Evolutionary conservation across 2,797 vertebrate species (phyloP).

Genomic region (Pygocentrus nattereri): DNA sequence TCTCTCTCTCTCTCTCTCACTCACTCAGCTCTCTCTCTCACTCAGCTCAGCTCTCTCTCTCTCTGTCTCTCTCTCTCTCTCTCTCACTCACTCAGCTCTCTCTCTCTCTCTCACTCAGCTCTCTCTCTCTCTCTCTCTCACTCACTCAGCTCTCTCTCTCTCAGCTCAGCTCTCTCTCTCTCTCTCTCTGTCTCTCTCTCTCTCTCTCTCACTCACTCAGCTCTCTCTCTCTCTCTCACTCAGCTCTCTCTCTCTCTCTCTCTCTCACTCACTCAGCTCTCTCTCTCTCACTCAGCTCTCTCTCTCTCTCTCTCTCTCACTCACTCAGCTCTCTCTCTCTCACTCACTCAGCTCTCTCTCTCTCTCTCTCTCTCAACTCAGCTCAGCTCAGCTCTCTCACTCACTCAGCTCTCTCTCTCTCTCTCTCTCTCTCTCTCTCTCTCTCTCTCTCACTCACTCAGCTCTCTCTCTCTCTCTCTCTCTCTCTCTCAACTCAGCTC

Average conservation of each 20-base stretch:
- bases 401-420: background rate
- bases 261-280: no score
- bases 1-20: background rate
- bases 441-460: slow-evolving; percentile 68
- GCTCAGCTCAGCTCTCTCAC: background rate
- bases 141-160: background rate
- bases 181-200: slow-evolving; percentile 63
- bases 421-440: slow-evolving; percentile 51
- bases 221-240: slow-evolving; percentile 44
- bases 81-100: slow-evolving; percentile 35
- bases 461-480: slow-evolving; percentile 61
- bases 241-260: background rate
- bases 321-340: slow-evolving; percentile 48
- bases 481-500: slow-evolving; percentile 39
- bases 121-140: background rate
- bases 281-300: background rate
- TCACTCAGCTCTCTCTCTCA: slow-evolving; percentile 50
- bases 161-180: slow-evolving; percentile 50
- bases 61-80: background rate
- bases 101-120: background rate
- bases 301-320: slow-evolving; percentile 48
- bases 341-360: slow-evolving; percentile 60
- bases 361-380: slow-evolving; percentile 60
- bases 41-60: no score
- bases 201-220: no score